Base-by-base conservation (phyloP, 2,113 vertebrate genomes). In the Dromiciops gliroides region DNA sequence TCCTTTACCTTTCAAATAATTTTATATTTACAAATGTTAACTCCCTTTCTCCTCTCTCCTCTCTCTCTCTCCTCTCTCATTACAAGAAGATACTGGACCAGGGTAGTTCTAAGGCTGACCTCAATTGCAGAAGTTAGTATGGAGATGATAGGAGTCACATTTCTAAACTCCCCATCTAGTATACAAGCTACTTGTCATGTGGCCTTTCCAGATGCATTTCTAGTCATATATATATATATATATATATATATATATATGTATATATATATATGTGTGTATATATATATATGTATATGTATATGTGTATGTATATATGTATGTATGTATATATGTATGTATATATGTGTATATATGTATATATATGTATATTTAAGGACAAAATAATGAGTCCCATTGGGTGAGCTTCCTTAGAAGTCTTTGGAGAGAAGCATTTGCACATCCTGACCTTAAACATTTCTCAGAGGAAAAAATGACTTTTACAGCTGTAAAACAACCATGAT, bases 391-490 rank as follows among this genome's bases (percentile, higher is more conserved):
- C 91, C 91, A 2, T 48, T 53, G 89, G 92, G 50, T 93, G 92
- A 94, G 89, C 67, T 96, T 88, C 37, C 24, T 96, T 95, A 93
- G 91, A 97, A 88, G 95, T 95, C 60, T 91, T 94, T 51, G 88
- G 93, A 67, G 50, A 93, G 89, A 94, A 94, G 83, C 51, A 92
- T 94, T 93, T 96, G 52, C 37, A 92, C 90, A 90, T 92, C 52
- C 48, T 93, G 94, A 94, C 44, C 90, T 95, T 92, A 92, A 90
- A 93, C 92, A 83, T 90, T 37, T 90, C 67, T 92, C 50, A 93
- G 16, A 91, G 51, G 92, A 22, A 89, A n/a, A 89, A 51, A 91
- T 0, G 2, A 48, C 49, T 95, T 91, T 95, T 48, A 56, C 8
- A 2, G 28, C 44, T 52, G 25, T 7, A 94, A 90, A 93, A 14